These are phyloP conservation scores for Phataginus tetradactyla DNA, from an alignment of 2,797 vertebrate genomes.

Conservation along the genomic window DNA sequence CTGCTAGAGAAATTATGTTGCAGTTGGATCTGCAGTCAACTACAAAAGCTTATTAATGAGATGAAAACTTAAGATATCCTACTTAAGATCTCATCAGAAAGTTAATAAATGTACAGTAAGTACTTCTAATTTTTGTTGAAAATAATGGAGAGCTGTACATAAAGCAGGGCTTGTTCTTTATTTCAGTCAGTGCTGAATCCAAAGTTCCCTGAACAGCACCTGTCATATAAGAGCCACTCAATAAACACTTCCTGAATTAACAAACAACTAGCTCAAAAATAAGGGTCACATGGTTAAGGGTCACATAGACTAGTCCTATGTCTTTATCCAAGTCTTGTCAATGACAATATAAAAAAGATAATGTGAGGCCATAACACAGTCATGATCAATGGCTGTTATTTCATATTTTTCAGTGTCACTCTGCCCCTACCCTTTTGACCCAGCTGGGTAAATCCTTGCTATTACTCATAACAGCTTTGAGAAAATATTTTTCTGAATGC, in stretches of 20 bases:
- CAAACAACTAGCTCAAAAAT: not conserved
- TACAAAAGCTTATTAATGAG: not conserved
- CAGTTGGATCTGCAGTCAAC: not conserved
- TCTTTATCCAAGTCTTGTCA: not conserved
- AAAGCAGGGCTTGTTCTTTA: not conserved
- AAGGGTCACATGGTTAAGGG: not conserved
- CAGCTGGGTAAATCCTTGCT: conserved; percentile 14
- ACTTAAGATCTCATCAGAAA: not conserved
- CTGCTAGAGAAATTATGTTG: not conserved
- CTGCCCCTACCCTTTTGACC: conserved; percentile 63
- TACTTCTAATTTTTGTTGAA: not conserved
- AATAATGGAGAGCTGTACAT: not conserved
- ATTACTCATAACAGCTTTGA: conserved; percentile 55
- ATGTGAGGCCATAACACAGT: not conserved
- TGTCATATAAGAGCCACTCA: not conserved
- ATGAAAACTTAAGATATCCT: not conserved
- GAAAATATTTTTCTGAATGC: conserved; percentile 66
- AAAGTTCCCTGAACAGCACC: not conserved
- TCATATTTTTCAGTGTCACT: conserved; percentile 23
- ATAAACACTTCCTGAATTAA: conserved; percentile 35
- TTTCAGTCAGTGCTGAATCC: not conserved
- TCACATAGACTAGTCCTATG: not conserved
- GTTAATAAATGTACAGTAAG: not conserved
- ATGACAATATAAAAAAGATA: not conserved
- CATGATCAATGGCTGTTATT: conserved; percentile 30